phyloP scores from a whole-genome alignment of 2,113 vertebrate genomes.

The Dascyllus trimaculatus region DNA sequence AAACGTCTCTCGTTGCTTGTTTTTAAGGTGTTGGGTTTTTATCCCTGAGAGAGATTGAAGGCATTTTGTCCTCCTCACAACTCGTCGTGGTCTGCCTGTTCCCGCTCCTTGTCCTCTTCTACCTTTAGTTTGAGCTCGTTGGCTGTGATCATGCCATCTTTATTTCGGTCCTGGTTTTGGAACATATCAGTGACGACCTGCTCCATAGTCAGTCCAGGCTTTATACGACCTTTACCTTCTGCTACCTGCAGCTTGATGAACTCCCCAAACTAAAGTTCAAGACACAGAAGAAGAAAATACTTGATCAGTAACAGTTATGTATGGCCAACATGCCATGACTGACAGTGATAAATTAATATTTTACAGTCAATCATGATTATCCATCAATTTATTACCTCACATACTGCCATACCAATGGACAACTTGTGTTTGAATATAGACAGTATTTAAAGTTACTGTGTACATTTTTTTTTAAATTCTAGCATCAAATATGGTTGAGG shows the following conservation, averaged over 20 bases:
- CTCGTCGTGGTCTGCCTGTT: constrained; percentile 87
- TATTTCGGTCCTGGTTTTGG: constrained; percentile 94
- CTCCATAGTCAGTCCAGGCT: constrained; percentile 88
- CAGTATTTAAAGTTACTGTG: too few relatives aligned
- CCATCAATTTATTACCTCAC: too few relatives aligned
- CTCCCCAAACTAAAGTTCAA: constrained; percentile 88
- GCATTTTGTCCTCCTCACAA: constrained; percentile 80
- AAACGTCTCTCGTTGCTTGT: constrained; percentile 46
- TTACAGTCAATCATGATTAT: too few relatives aligned
- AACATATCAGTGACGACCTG: constrained; percentile 93
- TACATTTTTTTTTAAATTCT: too few relatives aligned
- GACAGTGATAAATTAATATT: too few relatives aligned
- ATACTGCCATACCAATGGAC: too few relatives aligned
- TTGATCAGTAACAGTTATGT: too few relatives aligned
- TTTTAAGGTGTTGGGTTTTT: constrained; percentile 35
- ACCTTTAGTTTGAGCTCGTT: constrained; percentile 95
- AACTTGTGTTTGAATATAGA: too few relatives aligned
- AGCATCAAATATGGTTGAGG: too few relatives aligned
- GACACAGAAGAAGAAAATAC: neutral
- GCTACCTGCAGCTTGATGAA: constrained; percentile 92
- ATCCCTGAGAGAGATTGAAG: constrained; percentile 73
- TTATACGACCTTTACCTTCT: constrained; percentile 91
- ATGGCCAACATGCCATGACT: too few relatives aligned
- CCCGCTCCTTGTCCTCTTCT: constrained; percentile 90
- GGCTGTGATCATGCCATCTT: constrained; percentile 89